Conservation (phyloP, 2,797 vertebrate species). For the Sebastes matsubarae region DNA sequence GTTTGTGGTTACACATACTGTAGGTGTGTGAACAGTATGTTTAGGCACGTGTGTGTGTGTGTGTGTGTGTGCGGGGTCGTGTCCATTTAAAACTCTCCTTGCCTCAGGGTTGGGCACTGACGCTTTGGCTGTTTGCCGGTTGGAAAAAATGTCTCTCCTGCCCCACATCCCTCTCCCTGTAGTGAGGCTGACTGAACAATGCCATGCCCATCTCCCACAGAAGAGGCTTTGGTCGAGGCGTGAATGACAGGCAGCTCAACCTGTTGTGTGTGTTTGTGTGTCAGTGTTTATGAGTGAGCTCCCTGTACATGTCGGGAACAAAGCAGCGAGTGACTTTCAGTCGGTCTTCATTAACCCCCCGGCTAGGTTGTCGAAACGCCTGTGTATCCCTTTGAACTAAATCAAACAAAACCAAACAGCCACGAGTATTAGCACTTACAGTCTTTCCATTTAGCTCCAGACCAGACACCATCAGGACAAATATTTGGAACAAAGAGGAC, state of each 20-base stretch:
- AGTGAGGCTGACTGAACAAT: slow-evolving; percentile 24
- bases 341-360: slow-evolving; percentile 51
- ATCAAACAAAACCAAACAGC: slow-evolving; percentile 40
- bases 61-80: not conserved
- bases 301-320: slow-evolving; percentile 25
- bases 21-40: not conserved
- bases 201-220: slow-evolving; percentile 5
- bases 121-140: not conserved
- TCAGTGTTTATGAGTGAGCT: slow-evolving; percentile 30
- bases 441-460: slow-evolving; percentile 29
- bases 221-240: not conserved
- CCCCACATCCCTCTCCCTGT: not conserved
- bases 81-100: slow-evolving; percentile 11
- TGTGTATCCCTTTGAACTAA: slow-evolving; percentile 21
- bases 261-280: not conserved
- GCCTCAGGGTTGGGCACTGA: slow-evolving; percentile 1
- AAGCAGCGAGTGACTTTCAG: slow-evolving; percentile 37
- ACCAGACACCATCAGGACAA: slow-evolving; percentile 24
- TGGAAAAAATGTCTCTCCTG: not conserved
- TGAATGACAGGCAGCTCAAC: slow-evolving; percentile 17
- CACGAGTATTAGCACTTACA: slow-evolving; percentile 2
- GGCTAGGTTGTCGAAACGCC: slow-evolving; percentile 33
- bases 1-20: not conserved
- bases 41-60: not conserved
- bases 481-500: slow-evolving; percentile 56